Evolutionary conservation across 1,140 invertebrate species (phyloP).

Genomic region (Pemphigus obesinymphae): DNA sequence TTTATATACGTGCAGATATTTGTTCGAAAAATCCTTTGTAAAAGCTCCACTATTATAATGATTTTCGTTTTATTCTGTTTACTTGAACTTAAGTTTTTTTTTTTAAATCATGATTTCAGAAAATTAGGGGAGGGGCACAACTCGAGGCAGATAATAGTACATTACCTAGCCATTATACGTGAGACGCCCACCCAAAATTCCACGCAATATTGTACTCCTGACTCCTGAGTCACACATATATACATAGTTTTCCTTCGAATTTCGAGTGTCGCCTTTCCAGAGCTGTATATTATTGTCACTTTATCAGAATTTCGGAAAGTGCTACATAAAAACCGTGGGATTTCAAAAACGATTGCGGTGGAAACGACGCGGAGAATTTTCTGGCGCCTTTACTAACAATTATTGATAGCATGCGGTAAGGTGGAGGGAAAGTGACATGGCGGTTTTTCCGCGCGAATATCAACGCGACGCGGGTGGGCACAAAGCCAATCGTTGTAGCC

Average conservation of each 20-base stretch:
- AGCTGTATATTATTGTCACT: neutral
- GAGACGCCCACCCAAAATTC: too few relatives aligned
- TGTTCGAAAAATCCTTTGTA: too few relatives aligned
- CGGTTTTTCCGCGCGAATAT: neutral
- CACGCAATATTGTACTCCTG: too few relatives aligned
- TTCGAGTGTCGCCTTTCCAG: neutral
- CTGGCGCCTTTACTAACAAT: constrained; percentile 6
- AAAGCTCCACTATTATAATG: too few relatives aligned
- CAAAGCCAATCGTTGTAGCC: constrained; percentile 6
- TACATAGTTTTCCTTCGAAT: neutral
- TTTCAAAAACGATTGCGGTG: neutral
- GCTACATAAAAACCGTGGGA: neutral
- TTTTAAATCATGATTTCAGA: too few relatives aligned
- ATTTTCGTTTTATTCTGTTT: too few relatives aligned
- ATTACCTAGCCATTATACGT: neutral
- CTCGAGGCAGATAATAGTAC: neutral
- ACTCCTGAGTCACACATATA: too few relatives aligned
- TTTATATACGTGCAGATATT: too few relatives aligned
- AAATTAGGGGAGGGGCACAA: neutral
- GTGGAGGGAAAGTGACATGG: neutral
- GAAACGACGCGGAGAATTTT: neutral
- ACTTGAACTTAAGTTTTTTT: too few relatives aligned
- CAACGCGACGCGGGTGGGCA: neutral
- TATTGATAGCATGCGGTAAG: neutral
- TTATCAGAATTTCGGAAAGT: neutral